These are phyloP conservation scores for Nesometra sesokonis DNA, from an alignment of 35 echinoderm and acorn worm species.

Conservation along the genomic window DNA sequence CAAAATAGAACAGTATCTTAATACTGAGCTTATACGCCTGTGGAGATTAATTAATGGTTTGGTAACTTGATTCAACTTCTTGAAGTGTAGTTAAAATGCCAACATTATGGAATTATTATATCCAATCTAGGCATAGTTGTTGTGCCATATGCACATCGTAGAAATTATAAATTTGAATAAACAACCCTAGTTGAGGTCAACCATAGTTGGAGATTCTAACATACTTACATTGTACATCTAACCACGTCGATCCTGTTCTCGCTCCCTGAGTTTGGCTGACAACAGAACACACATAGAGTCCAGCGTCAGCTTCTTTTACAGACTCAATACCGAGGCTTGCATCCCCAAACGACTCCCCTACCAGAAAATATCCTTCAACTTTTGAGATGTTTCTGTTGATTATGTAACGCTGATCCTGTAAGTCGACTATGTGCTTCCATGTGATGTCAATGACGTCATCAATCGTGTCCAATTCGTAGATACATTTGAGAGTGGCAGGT, in stretches of 20 bases:
- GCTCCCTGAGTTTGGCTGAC: not conserved
- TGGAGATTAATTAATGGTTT: too few relatives aligned
- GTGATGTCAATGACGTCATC: not conserved
- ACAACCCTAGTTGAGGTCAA: too few relatives aligned
- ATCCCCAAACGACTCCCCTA: not conserved
- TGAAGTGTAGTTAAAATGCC: too few relatives aligned
- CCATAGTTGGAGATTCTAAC: too few relatives aligned
- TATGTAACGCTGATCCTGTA: not conserved
- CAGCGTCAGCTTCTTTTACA: not conserved
- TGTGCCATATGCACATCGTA: too few relatives aligned
- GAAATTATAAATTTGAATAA: too few relatives aligned
- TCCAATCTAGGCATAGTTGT: too few relatives aligned
- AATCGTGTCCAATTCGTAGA: not conserved
- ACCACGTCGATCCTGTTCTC: not conserved
- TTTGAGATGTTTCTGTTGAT: not conserved
- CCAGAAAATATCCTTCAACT: not conserved
- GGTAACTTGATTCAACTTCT: too few relatives aligned
- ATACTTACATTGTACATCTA: not conserved
- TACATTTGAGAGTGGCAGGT: not conserved
- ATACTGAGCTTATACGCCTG: too few relatives aligned
- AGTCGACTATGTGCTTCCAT: not conserved
- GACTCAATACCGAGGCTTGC: not conserved
- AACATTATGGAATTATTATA: too few relatives aligned
- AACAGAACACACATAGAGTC: not conserved
- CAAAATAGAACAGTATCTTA: too few relatives aligned